Percentiles rank a stretch among this genome's conserved stretches.
Evolutionary conservation across 2,113 vertebrate genomes (phyloP).

Genomic region (Oreochromis aureus): DNA sequence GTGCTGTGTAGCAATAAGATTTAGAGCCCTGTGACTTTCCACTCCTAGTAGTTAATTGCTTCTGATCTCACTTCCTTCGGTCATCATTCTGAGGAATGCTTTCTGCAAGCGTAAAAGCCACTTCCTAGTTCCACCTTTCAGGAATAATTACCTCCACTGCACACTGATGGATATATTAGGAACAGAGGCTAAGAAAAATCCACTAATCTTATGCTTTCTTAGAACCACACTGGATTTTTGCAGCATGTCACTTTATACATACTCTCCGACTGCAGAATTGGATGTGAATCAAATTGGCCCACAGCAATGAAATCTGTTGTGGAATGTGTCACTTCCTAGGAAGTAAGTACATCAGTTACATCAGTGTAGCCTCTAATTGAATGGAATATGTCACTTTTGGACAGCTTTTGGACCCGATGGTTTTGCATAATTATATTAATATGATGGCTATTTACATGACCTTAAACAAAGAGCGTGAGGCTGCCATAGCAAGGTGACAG

Average conservation of each 20-base stretch:
- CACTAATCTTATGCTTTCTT: constrained; percentile 36
- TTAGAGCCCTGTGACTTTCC: constrained; percentile 39
- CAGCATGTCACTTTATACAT: constrained; percentile 27
- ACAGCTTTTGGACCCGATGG: constrained; percentile 20
- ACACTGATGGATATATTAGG: constrained; percentile 57
- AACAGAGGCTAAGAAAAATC: constrained; percentile 33
- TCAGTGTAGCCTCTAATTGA: constrained; percentile 53
- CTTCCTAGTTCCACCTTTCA: constrained; percentile 60
- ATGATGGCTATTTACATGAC: constrained; percentile 62
- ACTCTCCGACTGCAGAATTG: constrained; percentile 23
- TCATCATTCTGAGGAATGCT: constrained; percentile 50
- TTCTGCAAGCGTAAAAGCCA: constrained; percentile 50
- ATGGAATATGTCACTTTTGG: constrained; percentile 54
- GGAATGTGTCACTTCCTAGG: constrained; percentile 45
- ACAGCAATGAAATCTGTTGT: constrained; percentile 47
- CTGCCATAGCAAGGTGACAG: constrained; percentile 34
- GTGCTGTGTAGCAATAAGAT: constrained; percentile 31
- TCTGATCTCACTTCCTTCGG: constrained; percentile 56
- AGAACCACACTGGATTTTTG: constrained; percentile 1
- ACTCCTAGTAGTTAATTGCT: constrained; percentile 42
- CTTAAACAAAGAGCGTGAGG: constrained; percentile 24
- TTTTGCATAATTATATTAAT: constrained; percentile 71
- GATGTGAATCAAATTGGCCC: constrained; percentile 57
- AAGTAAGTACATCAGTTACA: constrained; percentile 48
- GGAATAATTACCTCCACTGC: constrained; percentile 44